Evolutionary conservation across 2,888 invertebrate genomes (phyloP), one percentile per base, ranked within the genome.

Genomic region (Frankliniella fusca): DNA sequence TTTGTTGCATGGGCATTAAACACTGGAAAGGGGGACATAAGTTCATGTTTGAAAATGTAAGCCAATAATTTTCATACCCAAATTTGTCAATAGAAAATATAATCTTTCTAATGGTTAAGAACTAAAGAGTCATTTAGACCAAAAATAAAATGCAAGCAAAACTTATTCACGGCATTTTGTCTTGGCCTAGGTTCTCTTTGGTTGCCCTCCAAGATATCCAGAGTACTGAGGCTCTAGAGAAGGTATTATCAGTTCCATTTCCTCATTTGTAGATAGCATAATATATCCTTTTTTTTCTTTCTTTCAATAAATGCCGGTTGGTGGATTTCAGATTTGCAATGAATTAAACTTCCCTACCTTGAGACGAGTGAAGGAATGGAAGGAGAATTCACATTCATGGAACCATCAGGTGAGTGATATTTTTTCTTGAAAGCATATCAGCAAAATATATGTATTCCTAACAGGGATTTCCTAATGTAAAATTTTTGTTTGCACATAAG

Each of bases 121-220:
- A 5, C 5, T 38, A 38, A 38, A 5, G 38, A 38, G 38, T 38
- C 38, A 38, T 38, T 2, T 38, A 3, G 38, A 38, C 38, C 70
- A 81, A 76, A 79, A 80, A 50, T 23, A 27, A 11, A 81, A 23
- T 76, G 27, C 3, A 27, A 27, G 9, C 27, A 27, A n/a, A 76
- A 27, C 0, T 27, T 27, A 70, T 70, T 70, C 70, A 9, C 54
- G 65, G 23, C 82, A 76, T 79, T 80, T 80, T 82, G 82, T 85
- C 85, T 83, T 84, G 85, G 84, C 87, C 88, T 88, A 94, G 94
- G 85, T 91, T 94, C 88, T 93, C 94, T 83, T 87, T 95, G 86
- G 87, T 95, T 85, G 94, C 93, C 83, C 89, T 95, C 48, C 95
- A 95, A 89, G 95, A 94, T 87, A 89, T 95, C 80, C 87, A 91